Base-by-base conservation (phyloP, 2,888 invertebrate species). In the Marasmarcha lunaedactyla region DNA sequence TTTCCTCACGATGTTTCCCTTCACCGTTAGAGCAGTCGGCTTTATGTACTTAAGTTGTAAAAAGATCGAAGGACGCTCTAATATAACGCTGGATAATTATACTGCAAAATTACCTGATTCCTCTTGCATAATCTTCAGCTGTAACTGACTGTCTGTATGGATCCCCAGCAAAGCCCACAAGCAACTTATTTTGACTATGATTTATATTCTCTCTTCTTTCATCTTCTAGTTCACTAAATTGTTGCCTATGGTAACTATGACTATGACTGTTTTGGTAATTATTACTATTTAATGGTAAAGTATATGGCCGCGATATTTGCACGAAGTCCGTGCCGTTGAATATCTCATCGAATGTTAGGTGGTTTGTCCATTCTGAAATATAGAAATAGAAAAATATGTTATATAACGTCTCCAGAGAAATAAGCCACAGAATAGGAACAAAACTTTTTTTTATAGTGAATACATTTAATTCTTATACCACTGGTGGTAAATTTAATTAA, bases 71-170 rank as follows among this genome's bases (percentile, higher is more conserved):
- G n/a, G n/a, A n/a, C n/a, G n/a, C n/a, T n/a, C n/a, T n/a, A n/a
- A n/a, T n/a, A n/a, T n/a, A n/a, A n/a, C n/a, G n/a, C n/a, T n/a
- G n/a, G n/a, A n/a, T n/a, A n/a, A n/a, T n/a, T n/a, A n/a, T n/a
- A n/a, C 7, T 20, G 20, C 7, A 5, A 7, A 20, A 57, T 58
- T 47, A 77, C 81, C 79, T 74, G 7, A 73, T 69, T 20, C 79
- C 79, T 44, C 68, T 72, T 10, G 50, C 46, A 48, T 70, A 81
- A 42, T 79, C 78, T 4, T 61, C 62, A 15, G 71, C 71, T 1
- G 76, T 78, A 12, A 83, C 55, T 0, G 81, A 81, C 48, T 64
- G 66, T 43, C 79, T 64, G 41, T 66, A 83, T 0, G 81, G 81
- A 44, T 79, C 79, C 33, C 65, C 66, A 1, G 78, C 71, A 33